phyloP scores from a whole-genome alignment of 1,140 invertebrate species.

The Nomia melanderi region DNA sequence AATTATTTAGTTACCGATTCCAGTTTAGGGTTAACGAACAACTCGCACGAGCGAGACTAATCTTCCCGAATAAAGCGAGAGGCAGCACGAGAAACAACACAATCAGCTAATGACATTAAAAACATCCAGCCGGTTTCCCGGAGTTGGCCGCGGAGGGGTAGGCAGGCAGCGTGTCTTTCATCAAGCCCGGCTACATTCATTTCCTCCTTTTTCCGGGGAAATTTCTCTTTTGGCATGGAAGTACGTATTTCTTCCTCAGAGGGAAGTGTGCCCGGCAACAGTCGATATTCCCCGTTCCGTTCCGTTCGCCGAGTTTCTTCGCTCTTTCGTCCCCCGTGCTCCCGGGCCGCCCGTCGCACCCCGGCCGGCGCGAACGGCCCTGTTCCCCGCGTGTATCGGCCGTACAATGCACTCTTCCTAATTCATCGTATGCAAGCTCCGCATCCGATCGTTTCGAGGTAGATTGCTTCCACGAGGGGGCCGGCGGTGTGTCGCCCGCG shows the following conservation, averaged over 20 bases:
- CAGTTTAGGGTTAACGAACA: too few relatives aligned
- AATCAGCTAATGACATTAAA: slow-evolving; percentile 43
- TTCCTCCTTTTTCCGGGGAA: slow-evolving; percentile 7
- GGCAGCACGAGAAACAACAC: too few relatives aligned
- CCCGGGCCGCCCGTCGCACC: too few relatives aligned
- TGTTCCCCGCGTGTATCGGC: slow-evolving; percentile 1
- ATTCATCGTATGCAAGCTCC: slow-evolving; percentile 14
- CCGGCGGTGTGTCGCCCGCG: background rate
- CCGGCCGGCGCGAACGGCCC: too few relatives aligned
- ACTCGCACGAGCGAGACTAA: too few relatives aligned
- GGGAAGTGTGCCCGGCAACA: slow-evolving; percentile 35
- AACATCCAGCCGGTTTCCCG: background rate
- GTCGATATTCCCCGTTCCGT: slow-evolving; percentile 21
- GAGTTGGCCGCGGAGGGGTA: background rate
- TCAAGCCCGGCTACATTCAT: slow-evolving; percentile 31
- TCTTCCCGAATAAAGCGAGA: too few relatives aligned
- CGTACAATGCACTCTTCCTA: slow-evolving; percentile 24
- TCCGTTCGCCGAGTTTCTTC: background rate
- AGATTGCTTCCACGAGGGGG: slow-evolving; percentile 21
- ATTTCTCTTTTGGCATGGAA: slow-evolving; percentile 35
- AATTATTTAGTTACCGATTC: too few relatives aligned
- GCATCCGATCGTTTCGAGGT: slow-evolving; percentile 31
- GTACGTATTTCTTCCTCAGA: slow-evolving; percentile 29
- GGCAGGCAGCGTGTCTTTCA: slow-evolving; percentile 19
- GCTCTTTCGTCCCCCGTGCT: background rate